Evolutionary conservation across 2,888 invertebrate species (phyloP).

Genomic region (Drosophila siamana): DNA sequence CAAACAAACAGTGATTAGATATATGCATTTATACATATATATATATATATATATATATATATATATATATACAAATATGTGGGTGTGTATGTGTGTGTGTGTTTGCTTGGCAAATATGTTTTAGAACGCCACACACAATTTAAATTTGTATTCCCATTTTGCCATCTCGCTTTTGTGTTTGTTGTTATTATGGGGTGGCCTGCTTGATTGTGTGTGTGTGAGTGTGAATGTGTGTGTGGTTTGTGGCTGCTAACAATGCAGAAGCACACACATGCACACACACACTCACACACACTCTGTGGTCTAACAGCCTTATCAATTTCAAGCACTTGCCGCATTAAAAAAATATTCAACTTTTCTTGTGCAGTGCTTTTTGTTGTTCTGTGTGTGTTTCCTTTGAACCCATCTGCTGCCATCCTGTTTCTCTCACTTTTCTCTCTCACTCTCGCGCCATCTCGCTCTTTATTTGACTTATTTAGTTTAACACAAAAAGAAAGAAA

Average conservation of each 20-base stretch:
- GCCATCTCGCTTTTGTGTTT: slow-evolving; percentile 32
- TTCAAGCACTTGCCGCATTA: slow-evolving; percentile 73
- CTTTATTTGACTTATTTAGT: slow-evolving; percentile 74
- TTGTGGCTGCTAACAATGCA: slow-evolving; percentile 59
- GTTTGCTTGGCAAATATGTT: slow-evolving; percentile 55
- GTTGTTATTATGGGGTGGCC: slow-evolving; percentile 16
- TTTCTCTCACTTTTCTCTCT: background rate
- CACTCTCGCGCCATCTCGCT: background rate
- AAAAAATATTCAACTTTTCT: slow-evolving; percentile 61
- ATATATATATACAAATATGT: slow-evolving; percentile 12
- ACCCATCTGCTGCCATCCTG: slow-evolving; percentile 35
- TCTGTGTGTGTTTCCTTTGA: slow-evolving; percentile 22
- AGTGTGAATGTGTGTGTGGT: slow-evolving; percentile 30
- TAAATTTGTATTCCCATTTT: slow-evolving; percentile 64
- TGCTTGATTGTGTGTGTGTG: background rate
- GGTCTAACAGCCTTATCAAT: slow-evolving; percentile 70
- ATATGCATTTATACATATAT: slow-evolving; percentile 48
- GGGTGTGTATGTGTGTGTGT: slow-evolving; percentile 18
- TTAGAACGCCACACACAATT: slow-evolving; percentile 55
- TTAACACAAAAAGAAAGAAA: slow-evolving; percentile 31
- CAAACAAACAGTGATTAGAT: slow-evolving; percentile 75
- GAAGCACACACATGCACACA: slow-evolving; percentile 21
- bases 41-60: slow-evolving; percentile 54
- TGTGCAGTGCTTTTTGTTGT: slow-evolving; percentile 27
- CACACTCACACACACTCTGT: slow-evolving; percentile 19